Conservation (phyloP, 2,113 vertebrate genomes). For the Proteles cristata region DNA sequence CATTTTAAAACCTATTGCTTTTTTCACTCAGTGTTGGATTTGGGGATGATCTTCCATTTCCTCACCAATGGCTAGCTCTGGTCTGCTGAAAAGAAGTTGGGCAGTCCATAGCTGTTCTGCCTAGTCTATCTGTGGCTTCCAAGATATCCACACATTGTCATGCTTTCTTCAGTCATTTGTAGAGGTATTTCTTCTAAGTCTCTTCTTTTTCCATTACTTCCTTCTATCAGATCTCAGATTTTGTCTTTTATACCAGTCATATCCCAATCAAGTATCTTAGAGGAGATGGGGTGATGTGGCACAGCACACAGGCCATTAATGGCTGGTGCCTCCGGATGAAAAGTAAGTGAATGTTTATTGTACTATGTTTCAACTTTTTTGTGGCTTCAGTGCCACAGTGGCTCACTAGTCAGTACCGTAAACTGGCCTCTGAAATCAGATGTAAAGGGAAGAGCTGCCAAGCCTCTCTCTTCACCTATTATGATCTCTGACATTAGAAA, state of each 20-base stretch:
- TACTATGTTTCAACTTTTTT: constrained; percentile 32
- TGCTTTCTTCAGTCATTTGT: constrained; percentile 33
- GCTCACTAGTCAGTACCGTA: background rate
- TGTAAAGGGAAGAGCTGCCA: background rate
- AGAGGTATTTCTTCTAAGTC: background rate
- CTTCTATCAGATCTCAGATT: background rate
- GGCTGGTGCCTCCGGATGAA: background rate
- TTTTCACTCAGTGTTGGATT: constrained; percentile 18
- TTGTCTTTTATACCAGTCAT: background rate
- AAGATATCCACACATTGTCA: background rate
- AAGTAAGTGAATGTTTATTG: background rate
- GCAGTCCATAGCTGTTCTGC: background rate
- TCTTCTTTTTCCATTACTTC: constrained; percentile 26
- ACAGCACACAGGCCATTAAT: background rate
- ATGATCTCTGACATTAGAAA: background rate
- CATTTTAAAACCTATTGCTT: constrained; percentile 8
- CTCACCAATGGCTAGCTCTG: background rate
- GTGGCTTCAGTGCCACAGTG: background rate
- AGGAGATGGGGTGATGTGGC: background rate
- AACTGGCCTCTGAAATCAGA: constrained; percentile 12
- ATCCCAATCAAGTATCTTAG: background rate
- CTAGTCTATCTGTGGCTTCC: background rate
- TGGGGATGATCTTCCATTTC: background rate
- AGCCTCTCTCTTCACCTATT: background rate
- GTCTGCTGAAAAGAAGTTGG: background rate